phyloP scores from a whole-genome alignment of 1,140 invertebrate species.

The Vollenhovia emeryi region DNA sequence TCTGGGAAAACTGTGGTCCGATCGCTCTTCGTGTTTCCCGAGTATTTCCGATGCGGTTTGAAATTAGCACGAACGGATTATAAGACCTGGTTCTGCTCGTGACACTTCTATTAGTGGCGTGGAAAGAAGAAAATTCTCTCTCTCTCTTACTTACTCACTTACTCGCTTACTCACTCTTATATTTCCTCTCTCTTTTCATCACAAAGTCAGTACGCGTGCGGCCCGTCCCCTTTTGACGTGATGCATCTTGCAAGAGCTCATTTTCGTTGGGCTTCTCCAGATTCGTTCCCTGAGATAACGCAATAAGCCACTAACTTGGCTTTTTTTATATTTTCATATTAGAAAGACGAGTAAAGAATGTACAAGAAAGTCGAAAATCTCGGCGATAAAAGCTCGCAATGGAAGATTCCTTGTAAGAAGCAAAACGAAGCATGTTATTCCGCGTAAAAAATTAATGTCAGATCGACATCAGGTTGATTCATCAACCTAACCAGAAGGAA shows the following conservation, averaged over 20 bases:
- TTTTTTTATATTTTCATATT: constrained; percentile 22
- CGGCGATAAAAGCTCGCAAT: neutral
- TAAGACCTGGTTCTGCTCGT: constrained; percentile 61
- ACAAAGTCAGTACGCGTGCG: constrained; percentile 44
- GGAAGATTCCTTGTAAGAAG: neutral
- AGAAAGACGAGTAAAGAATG: neutral
- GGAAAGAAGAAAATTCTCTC: constrained; percentile 62
- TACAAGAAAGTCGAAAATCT: neutral
- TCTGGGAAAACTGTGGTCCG: constrained; percentile 53
- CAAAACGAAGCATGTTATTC: neutral
- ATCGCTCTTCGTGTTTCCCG: constrained; percentile 42
- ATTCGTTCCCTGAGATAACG: neutral
- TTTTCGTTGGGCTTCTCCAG: constrained; percentile 28
- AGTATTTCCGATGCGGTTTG: constrained; percentile 51
- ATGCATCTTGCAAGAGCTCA: constrained; percentile 36
- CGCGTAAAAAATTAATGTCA: neutral
- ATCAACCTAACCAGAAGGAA: neutral
- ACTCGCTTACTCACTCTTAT: neutral
- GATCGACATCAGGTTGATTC: neutral
- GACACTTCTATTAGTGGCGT: constrained; percentile 67
- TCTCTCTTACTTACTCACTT: constrained; percentile 2
- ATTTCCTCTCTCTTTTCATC: constrained; percentile 26
- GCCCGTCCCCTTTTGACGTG: constrained; percentile 18
- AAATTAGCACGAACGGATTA: constrained; percentile 73
- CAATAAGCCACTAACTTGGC: neutral